Percentiles rank a stretch among this genome's conserved stretches.
phyloP scores from a whole-genome alignment of 2,113 vertebrate species.

The Microcebus tavaratra region DNA sequence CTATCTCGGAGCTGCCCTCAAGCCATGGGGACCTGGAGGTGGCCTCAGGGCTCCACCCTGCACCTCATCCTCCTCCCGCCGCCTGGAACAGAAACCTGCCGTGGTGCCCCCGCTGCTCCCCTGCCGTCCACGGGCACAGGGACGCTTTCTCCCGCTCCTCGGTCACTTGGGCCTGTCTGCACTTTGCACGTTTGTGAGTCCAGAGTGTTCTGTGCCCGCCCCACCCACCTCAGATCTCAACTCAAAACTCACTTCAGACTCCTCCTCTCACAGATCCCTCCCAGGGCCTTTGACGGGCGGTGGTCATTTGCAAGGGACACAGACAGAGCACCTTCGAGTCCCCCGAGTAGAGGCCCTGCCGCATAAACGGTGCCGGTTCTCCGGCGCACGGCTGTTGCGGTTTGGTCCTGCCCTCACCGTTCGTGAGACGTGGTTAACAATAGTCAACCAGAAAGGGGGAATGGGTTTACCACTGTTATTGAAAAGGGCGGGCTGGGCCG shows the following conservation, averaged over 20 bases:
- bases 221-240: neutral
- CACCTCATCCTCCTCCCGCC: too few relatives aligned
- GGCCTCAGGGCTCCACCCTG: too few relatives aligned
- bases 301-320: neutral
- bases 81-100: too few relatives aligned
- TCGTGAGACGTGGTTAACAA: neutral
- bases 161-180: too few relatives aligned
- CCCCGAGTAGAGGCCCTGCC: neutral
- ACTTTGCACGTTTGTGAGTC: neutral
- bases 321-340: neutral
- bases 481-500: neutral
- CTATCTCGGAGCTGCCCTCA: too few relatives aligned
- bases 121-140: too few relatives aligned
- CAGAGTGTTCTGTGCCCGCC: neutral
- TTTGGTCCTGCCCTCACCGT: neutral
- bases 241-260: neutral
- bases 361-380: neutral
- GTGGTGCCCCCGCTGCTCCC: too few relatives aligned
- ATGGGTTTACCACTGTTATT: neutral
- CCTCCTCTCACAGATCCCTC: neutral
- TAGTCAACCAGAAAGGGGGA: neutral
- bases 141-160: too few relatives aligned
- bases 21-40: too few relatives aligned
- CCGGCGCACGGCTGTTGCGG: neutral
- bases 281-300: neutral